A percentile compares a stretch with the other conserved stretches of the same genome.
phyloP scores from a whole-genome alignment of 2,888 invertebrate genomes.

The Lasioglossum pauxillum region DNA sequence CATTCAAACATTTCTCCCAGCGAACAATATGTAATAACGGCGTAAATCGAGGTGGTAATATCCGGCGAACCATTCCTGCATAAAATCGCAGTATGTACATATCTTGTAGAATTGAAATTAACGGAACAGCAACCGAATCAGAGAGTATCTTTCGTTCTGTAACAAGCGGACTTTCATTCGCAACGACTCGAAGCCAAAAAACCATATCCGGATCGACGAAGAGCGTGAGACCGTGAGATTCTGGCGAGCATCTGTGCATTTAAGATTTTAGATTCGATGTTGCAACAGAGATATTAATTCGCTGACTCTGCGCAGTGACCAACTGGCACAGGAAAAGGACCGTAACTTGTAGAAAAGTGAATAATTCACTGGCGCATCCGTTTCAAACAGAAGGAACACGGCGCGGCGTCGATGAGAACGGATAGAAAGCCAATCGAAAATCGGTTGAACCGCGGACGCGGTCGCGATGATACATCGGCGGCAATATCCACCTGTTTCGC shows the following conservation, averaged over 20 bases:
- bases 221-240: conserved; percentile 53
- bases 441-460: background rate
- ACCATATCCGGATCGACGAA: conserved; percentile 46
- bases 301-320: background rate
- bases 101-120: background rate
- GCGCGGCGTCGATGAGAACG: conserved; percentile 1
- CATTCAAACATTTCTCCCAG: no score
- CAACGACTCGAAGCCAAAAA: conserved; percentile 1
- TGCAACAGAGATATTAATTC: background rate
- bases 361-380: background rate
- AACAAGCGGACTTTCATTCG: background rate
- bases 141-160: background rate
- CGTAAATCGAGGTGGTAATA: no score
- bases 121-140: background rate
- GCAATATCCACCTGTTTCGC: conserved; percentile 70
- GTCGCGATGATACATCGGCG: conserved; percentile 60
- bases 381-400: background rate
- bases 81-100: no score
- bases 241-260: conserved; percentile 56
- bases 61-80: no score
- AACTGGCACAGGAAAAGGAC: background rate
- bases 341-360: background rate
- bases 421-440: conserved; percentile 39
- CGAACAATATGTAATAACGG: no score
- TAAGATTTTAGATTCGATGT: background rate